Evolutionary conservation across 1,140 invertebrate genomes (phyloP).

Genomic region (Sipha flava): DNA sequence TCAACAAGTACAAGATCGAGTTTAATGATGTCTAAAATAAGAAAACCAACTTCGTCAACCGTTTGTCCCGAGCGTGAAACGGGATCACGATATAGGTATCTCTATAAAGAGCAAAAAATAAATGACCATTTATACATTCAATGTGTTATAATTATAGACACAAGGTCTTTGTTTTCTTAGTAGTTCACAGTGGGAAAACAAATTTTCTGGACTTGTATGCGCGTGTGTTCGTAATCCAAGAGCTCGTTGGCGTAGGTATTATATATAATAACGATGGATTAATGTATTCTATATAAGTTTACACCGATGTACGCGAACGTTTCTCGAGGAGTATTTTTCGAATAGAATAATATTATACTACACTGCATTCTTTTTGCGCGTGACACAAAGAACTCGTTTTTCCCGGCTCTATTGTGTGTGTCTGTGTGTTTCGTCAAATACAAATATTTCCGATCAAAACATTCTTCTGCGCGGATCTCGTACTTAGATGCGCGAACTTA

Average conservation of each 20-base stretch:
- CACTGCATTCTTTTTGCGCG: background rate
- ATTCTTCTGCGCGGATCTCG: background rate
- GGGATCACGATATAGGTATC: too few relatives aligned
- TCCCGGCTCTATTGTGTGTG: too few relatives aligned
- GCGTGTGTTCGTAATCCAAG: too few relatives aligned
- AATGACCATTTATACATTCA: too few relatives aligned
- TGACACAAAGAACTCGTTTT: background rate
- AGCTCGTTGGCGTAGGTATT: too few relatives aligned
- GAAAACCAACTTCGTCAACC: background rate
- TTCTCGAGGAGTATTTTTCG: background rate
- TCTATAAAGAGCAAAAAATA: too few relatives aligned
- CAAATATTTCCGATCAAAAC: background rate
- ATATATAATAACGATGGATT: too few relatives aligned
- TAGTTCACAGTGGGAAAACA: background rate
- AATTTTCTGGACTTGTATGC: too few relatives aligned
- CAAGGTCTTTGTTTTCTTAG: background rate
- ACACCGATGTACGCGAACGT: background rate
- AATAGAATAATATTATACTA: background rate
- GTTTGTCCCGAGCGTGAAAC: too few relatives aligned
- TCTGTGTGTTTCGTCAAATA: background rate
- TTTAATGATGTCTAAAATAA: conserved; percentile 9
- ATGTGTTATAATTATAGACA: too few relatives aligned
- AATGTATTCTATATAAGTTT: too few relatives aligned
- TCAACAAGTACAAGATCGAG: background rate
- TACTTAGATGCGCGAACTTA: too few relatives aligned